Evolutionary conservation across 2,113 vertebrate genomes (phyloP), one percentile per base, ranked within the genome.

Genomic region (Elephantulus edwardii): DNA sequence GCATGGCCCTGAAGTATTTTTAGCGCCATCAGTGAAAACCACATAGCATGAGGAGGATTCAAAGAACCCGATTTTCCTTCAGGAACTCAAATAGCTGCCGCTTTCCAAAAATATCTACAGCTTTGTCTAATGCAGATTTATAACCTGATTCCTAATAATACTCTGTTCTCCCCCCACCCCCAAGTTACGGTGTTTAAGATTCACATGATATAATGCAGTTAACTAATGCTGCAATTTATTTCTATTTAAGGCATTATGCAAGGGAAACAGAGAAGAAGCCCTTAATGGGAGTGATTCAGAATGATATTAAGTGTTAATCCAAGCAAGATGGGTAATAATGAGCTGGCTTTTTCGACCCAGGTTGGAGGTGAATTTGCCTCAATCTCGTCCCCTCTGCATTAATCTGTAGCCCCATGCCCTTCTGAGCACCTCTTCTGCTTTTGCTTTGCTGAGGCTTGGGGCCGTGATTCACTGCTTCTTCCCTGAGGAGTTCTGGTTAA

Each of bases 11-110:
- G 85, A 58, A 92, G 60, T 93, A 81, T 22, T 87, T 62, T 46
- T 58, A 46, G n/a, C 84, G 44, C 35, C 71, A 88, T 91, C 35
- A 52, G 26, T 44, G 38, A 92, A 93, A 77, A 42, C 66, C 96
- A 93, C 40, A 92, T 75, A 95, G 93, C 94, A 91, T 96, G 85
- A 92, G 84, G 86, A 94, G 91, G 96, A 97, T 95, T 96, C 89
- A 95, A 94, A 97, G 95, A 95, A 96, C 95, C 77, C 48, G 70
- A 75, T 92, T 96, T 96, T 95, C 92, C 96, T 97, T 89, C 87
- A 93, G 94, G 87, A 93, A 75, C 80, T 95, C 12, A 30, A 94
- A 84, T 93, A 96, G 89, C 84, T 91, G 94, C 82, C 35, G 74
- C 88, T 95, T 96, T 95, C 90, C 93, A 96, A 96, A 97, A 96